phyloP scores from a whole-genome alignment of 2,888 invertebrate genomes.

The Caenorhabditis sp. region DNA sequence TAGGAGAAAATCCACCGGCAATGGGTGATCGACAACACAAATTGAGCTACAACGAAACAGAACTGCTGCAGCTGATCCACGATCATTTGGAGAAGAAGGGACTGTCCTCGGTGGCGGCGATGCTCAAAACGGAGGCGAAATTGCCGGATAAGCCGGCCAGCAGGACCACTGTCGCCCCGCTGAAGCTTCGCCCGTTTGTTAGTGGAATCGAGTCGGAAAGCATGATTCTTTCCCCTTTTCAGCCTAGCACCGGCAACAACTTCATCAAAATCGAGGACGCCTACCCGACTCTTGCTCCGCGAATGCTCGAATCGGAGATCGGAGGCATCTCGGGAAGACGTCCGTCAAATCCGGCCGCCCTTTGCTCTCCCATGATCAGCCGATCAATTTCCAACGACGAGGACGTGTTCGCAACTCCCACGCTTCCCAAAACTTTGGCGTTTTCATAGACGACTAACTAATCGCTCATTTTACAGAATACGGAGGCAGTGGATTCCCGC shows the following conservation, averaged over 20 bases:
- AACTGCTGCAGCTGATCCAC: conserved; percentile 91
- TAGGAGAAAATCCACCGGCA: conserved; percentile 81
- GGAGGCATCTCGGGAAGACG: conserved; percentile 14
- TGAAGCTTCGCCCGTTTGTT: conserved; percentile 49
- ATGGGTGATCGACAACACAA: conserved; percentile 95
- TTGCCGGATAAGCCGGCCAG: conserved; percentile 70
- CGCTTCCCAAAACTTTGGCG: conserved; percentile 4
- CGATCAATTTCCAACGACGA: conserved; percentile 33
- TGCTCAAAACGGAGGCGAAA: conserved; percentile 62
- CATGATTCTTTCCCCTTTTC: neutral
- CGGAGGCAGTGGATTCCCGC: conserved; percentile 9
- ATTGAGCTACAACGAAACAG: conserved; percentile 93
- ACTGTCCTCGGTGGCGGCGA: conserved; percentile 46
- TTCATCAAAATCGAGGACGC: conserved; percentile 18
- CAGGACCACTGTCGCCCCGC: conserved; percentile 44
- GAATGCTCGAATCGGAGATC: conserved; percentile 24
- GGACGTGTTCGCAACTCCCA: conserved; percentile 45
- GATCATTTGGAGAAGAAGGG: conserved; percentile 78
- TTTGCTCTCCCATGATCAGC: conserved; percentile 7
- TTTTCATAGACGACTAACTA: neutral
- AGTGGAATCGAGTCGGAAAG: neutral
- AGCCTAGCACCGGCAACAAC: conserved; percentile 16
- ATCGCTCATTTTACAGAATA: no score
- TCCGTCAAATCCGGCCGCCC: neutral
- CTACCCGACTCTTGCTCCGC: conserved; percentile 20